Conservation (phyloP, 1,140 invertebrate species). For the Penaeus japonicus region DNA sequence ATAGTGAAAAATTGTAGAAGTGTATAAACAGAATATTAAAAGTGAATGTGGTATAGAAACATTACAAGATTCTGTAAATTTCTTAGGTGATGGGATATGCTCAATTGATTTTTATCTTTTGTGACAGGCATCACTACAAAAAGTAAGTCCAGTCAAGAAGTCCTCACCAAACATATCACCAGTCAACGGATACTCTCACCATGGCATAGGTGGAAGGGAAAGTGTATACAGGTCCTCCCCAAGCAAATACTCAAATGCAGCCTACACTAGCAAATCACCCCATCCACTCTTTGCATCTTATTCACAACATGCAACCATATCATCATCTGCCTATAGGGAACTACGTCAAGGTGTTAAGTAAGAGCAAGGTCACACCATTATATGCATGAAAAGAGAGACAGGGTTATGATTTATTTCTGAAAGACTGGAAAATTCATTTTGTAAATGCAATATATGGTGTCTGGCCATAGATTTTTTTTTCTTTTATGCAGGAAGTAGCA, state of each 20-base stretch:
- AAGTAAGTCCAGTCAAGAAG: constrained; percentile 33
- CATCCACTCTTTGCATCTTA: constrained; percentile 48
- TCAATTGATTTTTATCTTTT: not conserved
- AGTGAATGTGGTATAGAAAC: too few species aligned
- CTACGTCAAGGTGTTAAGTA: constrained; percentile 49
- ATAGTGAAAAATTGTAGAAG: too few species aligned
- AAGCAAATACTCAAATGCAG: constrained; percentile 17
- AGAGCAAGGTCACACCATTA: not conserved
- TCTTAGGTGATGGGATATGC: too few species aligned
- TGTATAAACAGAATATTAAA: too few species aligned
- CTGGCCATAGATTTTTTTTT: too few species aligned
- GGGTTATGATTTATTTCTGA: not conserved
- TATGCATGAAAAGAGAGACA: too few species aligned
- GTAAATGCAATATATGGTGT: too few species aligned
- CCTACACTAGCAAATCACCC: not conserved
- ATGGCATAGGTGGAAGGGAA: not conserved
- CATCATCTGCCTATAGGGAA: constrained; percentile 46
- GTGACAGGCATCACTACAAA: constrained; percentile 27
- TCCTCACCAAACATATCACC: constrained; percentile 28
- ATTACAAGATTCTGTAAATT: too few species aligned
- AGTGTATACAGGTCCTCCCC: constrained; percentile 20
- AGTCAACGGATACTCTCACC: constrained; percentile 1
- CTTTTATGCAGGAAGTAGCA: too few species aligned
- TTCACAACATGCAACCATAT: constrained; percentile 46
- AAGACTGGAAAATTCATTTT: too few species aligned